Evolutionary conservation across 2,797 vertebrate species (phyloP), one percentile per base, ranked within the genome.

Genomic region (Phalloptychus januarius): DNA sequence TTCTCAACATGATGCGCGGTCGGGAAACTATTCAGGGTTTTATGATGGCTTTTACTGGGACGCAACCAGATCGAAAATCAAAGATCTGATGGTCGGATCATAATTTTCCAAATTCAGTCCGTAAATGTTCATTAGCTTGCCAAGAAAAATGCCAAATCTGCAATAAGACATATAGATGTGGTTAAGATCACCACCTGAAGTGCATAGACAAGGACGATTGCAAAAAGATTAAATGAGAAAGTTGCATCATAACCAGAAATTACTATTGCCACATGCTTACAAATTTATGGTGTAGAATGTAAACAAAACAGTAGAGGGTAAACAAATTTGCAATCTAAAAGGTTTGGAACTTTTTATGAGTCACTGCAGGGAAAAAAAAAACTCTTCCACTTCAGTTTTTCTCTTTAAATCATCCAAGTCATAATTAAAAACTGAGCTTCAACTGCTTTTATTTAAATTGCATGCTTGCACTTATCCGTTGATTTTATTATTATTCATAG

Each of bases 31-130:
- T 52, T 42, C 73, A 23, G 81, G 54, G 69, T 84, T 78, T 81
- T 88, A 85, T 85, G 78, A 82, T 85, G 77, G 81, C 84, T 54
- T 23, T 73, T 88, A 71, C 42, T 23, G 54, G 74, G 78, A 88
- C 56, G 61, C 65, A 77, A 79, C 56, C 83, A 16, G 65, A 36
- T 25, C 20, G 25, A 7, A 52, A 52, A n/a, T 52, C 3, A 52
- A 15, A 52, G 8, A 52, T 25, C 7, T 52, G 7, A 52, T 52
- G 23, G 23, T 52, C 10, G 25, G 23, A 52, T 10, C 25, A 20
- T 25, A 23, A 25, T 38, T 33, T 69, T 40, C 65, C 13, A 65
- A 20, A 69, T 40, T 40, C 2, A 40, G 7, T 5, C 48, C 63
- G 4, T 23, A 3, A n/a, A 54, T 8, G 7, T 46, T 46, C 16